Conservation (phyloP, 2,113 vertebrate genomes). For the Choloepus hoffmanni region DNA sequence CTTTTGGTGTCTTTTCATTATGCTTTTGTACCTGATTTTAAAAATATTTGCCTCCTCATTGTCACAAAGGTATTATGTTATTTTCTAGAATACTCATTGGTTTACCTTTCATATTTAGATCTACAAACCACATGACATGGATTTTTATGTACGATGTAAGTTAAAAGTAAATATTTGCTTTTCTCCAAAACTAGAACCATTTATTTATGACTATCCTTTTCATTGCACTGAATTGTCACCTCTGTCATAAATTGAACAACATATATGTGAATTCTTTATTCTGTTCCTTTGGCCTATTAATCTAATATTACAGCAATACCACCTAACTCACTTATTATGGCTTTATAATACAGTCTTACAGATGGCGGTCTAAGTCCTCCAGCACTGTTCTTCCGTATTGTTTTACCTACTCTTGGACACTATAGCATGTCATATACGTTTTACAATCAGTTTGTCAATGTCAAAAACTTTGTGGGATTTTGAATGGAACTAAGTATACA, state of each 20-base stretch:
- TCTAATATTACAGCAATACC: not conserved
- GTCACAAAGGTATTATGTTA: not conserved
- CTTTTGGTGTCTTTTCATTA: not conserved
- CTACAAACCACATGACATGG: not conserved
- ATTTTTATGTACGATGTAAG: not conserved
- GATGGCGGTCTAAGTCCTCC: not conserved
- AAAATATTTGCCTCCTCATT: not conserved
- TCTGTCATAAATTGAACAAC: not conserved
- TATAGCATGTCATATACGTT: not conserved
- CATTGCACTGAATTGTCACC: not conserved
- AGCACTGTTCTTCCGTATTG: not conserved
- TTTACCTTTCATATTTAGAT: not conserved
- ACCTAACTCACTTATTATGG: not conserved
- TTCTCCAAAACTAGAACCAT: not conserved
- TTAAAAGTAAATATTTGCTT: not conserved
- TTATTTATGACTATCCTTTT: not conserved
- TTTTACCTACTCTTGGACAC: not conserved
- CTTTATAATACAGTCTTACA: not conserved
- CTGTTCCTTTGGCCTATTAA: not conserved
- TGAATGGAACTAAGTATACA: not conserved
- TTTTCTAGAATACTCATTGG: not conserved
- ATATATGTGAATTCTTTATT: conserved; percentile 26
- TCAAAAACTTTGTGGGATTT: not conserved
- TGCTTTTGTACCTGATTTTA: not conserved
- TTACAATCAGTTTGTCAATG: not conserved